phyloP scores from a whole-genome alignment of 2,113 vertebrate species.

The Menidia beryllina region DNA sequence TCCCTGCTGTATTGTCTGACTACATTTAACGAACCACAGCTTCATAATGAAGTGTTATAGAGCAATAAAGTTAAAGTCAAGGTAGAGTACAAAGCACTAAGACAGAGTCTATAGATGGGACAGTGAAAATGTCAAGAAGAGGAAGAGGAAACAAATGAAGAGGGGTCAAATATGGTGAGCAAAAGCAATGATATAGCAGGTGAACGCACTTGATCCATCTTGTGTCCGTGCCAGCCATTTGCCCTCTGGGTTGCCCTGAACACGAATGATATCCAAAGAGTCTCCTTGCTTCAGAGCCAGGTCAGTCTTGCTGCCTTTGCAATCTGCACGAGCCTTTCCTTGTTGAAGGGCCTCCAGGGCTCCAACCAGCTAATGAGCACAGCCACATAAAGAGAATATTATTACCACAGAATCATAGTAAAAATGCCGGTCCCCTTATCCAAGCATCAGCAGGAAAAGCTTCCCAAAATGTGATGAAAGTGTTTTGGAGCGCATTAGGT shows the following conservation, averaged over 20 bases:
- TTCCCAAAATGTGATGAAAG: background rate
- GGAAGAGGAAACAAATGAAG: background rate
- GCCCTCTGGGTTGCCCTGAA: conserved; percentile 93
- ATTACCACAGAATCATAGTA: background rate
- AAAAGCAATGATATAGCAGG: background rate
- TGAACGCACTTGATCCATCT: conserved; percentile 86
- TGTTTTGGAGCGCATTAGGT: background rate
- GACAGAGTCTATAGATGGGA: too few relatives aligned
- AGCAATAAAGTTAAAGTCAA: background rate
- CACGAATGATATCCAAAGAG: conserved; percentile 88
- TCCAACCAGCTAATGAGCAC: conserved; percentile 81
- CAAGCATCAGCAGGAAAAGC: background rate
- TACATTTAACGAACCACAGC: background rate
- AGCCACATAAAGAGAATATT: background rate
- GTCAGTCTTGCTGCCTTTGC: conserved; percentile 88
- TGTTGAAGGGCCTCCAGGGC: conserved; percentile 87
- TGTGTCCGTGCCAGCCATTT: conserved; percentile 89
- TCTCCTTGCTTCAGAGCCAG: conserved; percentile 89
- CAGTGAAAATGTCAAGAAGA: too few relatives aligned
- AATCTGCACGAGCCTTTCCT: conserved; percentile 84
- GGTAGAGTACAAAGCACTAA: background rate
- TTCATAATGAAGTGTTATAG: background rate
- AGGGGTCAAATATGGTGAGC: too few relatives aligned
- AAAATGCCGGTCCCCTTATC: background rate
- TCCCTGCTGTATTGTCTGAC: background rate